Evolutionary conservation across 2,113 vertebrate genomes (phyloP).

Genomic region (Chamaea fasciata): DNA sequence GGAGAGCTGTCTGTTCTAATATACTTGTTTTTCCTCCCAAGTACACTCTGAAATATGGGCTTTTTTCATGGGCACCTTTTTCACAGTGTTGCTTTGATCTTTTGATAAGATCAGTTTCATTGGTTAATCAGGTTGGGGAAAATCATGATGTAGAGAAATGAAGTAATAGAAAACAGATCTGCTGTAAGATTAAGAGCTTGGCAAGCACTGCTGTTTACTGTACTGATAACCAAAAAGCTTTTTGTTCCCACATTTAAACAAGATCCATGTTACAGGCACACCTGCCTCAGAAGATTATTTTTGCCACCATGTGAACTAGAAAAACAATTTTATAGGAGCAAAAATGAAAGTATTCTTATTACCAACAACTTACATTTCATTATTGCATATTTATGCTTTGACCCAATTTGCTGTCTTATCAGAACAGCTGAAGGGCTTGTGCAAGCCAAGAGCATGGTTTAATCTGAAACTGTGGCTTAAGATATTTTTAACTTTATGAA

Average conservation of each 20-base stretch:
- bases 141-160: background rate
- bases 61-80: background rate
- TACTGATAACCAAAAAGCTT: background rate
- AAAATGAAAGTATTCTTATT: background rate
- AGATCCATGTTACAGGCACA: background rate
- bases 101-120: background rate
- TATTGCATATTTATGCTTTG: background rate
- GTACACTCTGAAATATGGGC: rapidly evolving
- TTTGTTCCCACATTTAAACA: background rate
- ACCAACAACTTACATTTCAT: background rate
- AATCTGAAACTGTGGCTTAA: background rate
- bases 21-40: background rate
- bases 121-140: background rate
- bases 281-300: background rate
- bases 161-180: background rate
- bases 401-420: background rate
- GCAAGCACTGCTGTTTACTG: background rate
- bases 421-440: background rate
- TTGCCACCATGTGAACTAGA: background rate
- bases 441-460: background rate
- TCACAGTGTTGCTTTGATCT: background rate
- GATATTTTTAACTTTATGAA: background rate
- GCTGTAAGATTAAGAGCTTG: background rate
- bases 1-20: background rate
- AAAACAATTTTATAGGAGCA: background rate